Base-by-base conservation (phyloP, 2,113 vertebrate genomes). In the Muscicapa adusta region DNA sequence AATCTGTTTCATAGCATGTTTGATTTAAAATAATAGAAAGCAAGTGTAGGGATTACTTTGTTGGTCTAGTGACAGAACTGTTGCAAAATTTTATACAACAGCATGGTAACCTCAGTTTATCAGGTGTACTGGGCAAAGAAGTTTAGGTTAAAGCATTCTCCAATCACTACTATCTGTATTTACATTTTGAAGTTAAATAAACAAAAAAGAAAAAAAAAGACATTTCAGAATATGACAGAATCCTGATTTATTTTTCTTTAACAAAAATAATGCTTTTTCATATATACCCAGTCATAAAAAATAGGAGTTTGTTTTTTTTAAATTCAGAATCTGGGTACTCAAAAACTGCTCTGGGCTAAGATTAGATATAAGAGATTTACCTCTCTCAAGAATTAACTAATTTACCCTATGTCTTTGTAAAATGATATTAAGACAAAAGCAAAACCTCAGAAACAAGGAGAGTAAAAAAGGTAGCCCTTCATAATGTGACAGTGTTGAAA, bases 401-500 rank as follows among this genome's bases (percentile, higher is more conserved):
- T 85, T 91, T 95, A 54, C 47, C 12, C 13, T 29, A 36, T 81
- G 43, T 77, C 29, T 94, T 85, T 90, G 57, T 94, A 94, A 94
- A 94, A 48, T 36, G 42, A 90, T 86, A 90, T 14, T 38, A 86
- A 84, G 67, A 72, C 36, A 88, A 76, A 89, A 92, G 48, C 58
- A 78, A 81, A 94, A 81, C 28, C 36, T 74, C 76, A 89, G 42
- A 81, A 93, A 89, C 11, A 78, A 72, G 57, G 25, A 48, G 26
- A 56, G 18, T 38, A 40, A 79, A 93, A 95, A 86, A 89, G 33
- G 80, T 91, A 85, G 87, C 33, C 63, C 66, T 74, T 89, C 70
- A 62, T 79, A 92, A 91, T 62, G 29, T 76, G 89, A 95, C 89
- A 81, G 53, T 54, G 53, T 58, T 94, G 81, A 93, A 92, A 94